Evolutionary conservation across 2,113 vertebrate genomes (phyloP), one percentile per base, ranked within the genome.

Genomic region (Rousettus leschenaultii): DNA sequence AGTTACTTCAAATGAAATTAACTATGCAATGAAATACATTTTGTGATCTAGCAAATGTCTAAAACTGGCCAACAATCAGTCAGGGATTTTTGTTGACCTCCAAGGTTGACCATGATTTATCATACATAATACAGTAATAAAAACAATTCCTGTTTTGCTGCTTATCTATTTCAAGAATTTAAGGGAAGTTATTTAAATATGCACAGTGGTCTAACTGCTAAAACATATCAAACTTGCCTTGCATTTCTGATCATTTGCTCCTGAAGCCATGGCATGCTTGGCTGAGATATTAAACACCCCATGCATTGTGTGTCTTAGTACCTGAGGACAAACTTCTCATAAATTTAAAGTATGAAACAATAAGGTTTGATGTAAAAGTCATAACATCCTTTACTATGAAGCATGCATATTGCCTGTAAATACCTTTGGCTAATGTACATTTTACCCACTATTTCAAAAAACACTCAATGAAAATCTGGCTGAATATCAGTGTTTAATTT

Each of bases 401-500:
- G 74, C 51, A 75, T 94, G 12, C 12, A 48, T 96, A 19, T 45
- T 94, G 15, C 73, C 59, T 2, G 16, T 22, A 79, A 26, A 16
- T 84, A 97, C 65, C 85, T 97, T 93, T 93, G 85, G 13, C 57
- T 97, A 51, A 26, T 33, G 19, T 48, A 94, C 19, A 2, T 73
- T 96, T 61, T 80, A 13, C 13, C 33, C 9, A 59, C 43, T 89
- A 48, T 86, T 93, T 86, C 93, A 87, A 55, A 95, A 97, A 97
- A 59, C 45, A 83, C 48, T 65, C 63, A 79, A 30, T 96, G 78
- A 77, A 95, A 97, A 86, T 89, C 89, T 94, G 86, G 65, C 95
- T 84, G 28, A 96, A 55, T 55, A 75, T 30, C 0, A 0, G 74
- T 91, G 43, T 98, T 98, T 97, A 95, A 97, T 98, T 98, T 98